Percentiles rank a stretch among this genome's conserved stretches.
Evolutionary conservation across 2,888 invertebrate species (phyloP).

Genomic region (Stenotaenia linearis): DNA sequence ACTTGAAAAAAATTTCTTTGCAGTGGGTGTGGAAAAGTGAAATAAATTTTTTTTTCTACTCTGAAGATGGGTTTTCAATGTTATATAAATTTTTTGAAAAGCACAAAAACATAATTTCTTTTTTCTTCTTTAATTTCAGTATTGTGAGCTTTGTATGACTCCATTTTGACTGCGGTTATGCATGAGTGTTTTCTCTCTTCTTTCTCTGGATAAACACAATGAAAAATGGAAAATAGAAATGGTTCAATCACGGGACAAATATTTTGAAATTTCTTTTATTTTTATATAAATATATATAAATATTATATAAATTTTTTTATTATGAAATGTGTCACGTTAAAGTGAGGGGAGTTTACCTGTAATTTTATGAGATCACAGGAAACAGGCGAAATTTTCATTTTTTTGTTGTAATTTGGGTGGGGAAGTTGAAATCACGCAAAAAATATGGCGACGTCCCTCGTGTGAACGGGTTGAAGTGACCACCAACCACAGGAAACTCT

Average conservation of each 20-base stretch:
- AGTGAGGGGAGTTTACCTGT: neutral
- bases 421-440: conserved; percentile 6
- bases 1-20: neutral
- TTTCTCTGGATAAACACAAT: neutral
- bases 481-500: conserved; percentile 26
- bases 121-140: neutral
- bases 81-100: neutral
- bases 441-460: conserved; percentile 17
- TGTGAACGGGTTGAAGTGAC: conserved; percentile 14
- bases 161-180: neutral
- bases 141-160: neutral
- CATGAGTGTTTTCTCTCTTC: neutral
- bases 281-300: neutral
- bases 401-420: neutral
- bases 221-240: neutral
- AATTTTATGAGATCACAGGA: conserved; percentile 21
- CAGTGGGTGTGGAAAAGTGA: neutral
- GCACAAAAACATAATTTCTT: neutral
- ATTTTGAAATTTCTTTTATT: neutral
- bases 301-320: neutral
- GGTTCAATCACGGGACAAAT: neutral
- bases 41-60: neutral
- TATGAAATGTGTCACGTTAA: neutral
- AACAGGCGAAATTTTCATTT: neutral
- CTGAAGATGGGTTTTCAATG: neutral